Base-by-base conservation (phyloP, 2,888 invertebrate species). In the Hoplodrina ambigua region DNA sequence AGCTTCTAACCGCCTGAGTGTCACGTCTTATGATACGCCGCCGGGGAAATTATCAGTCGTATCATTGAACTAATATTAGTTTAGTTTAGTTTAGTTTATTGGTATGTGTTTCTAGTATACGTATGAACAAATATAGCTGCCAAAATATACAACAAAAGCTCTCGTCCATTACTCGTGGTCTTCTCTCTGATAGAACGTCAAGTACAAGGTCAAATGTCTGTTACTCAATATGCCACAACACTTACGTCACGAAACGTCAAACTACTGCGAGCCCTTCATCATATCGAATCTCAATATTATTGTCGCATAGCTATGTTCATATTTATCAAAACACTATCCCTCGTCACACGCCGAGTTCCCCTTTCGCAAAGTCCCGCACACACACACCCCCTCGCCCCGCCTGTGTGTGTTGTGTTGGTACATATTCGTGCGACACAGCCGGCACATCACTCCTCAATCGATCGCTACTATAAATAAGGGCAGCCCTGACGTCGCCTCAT, bases 381-480 rank as follows among this genome's bases (percentile, higher is more conserved):
- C 65, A 73, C 49, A 58, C 58, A 65, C 25, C 25, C 20, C 7
- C 20, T 19, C 52, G 50, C 6, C 17, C 4, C 7, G 3, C 11
- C 1, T 65, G 20, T 56, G n/a, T 71, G 20, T 19, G 52, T 15
- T 19, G 19, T 13, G 25, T 19, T n/a, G 17, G 30, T 15, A n/a
- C 4, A 44, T 37, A 57, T 58, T 20, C 37, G 25, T 20, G 50
- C 54, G 50, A 67, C 69, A 68, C 67, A 65, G 37, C 15, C 41
- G 49, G 41, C 5, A 66, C 74, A 57, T 69, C 72, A 58, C 53
- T 78, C 59, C 72, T 61, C 57, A 83, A 86, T 86, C 85, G 84
- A 84, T 85, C 74, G 78, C 44, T n/a, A 59, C 73, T 83, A 83
- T 81, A 85, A 85, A 85, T 84, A 86, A 80, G 72, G 77, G 56